A percentile compares a stretch with the other conserved stretches of the same genome.
phyloP scores from a whole-genome alignment of 2,113 vertebrate genomes.

The Oncorhynchus tshawytscha region DNA sequence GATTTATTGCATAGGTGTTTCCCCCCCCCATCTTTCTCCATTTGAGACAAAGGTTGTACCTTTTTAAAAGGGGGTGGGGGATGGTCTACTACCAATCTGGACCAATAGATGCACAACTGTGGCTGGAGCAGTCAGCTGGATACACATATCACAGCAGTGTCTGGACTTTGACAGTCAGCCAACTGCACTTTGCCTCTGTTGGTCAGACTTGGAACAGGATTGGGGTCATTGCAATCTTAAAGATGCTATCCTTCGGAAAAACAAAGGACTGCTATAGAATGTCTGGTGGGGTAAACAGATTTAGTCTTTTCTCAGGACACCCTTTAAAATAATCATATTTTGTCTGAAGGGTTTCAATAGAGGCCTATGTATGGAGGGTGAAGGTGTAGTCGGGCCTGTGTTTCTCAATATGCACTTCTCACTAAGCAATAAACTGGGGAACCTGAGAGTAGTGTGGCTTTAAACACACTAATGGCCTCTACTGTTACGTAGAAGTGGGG shows the following conservation, averaged over 20 bases:
- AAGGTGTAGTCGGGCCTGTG: conserved; percentile 33
- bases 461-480: neutral
- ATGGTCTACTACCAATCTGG: neutral
- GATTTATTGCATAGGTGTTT: neutral
- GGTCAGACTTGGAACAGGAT: conserved; percentile 1
- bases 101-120: neutral
- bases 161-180: neutral
- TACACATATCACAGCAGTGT: neutral
- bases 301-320: conserved; percentile 4
- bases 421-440: conserved; percentile 66
- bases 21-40: neutral
- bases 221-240: neutral
- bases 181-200: neutral
- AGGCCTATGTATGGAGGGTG: conserved; percentile 1
- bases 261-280: conserved; percentile 3
- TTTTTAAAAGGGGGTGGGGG: conserved; percentile 15
- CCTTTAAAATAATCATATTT: conserved; percentile 5
- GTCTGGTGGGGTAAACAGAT: no score
- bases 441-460: conserved; percentile 7
- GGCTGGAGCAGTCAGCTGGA: neutral
- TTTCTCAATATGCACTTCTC: conserved; percentile 62
- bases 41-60: conserved; percentile 37
- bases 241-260: neutral
- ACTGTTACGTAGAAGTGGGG: neutral
- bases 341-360: conserved; percentile 9